Base-by-base conservation (phyloP, 2,797 vertebrate species). In the Notamacropus eugenii region DNA sequence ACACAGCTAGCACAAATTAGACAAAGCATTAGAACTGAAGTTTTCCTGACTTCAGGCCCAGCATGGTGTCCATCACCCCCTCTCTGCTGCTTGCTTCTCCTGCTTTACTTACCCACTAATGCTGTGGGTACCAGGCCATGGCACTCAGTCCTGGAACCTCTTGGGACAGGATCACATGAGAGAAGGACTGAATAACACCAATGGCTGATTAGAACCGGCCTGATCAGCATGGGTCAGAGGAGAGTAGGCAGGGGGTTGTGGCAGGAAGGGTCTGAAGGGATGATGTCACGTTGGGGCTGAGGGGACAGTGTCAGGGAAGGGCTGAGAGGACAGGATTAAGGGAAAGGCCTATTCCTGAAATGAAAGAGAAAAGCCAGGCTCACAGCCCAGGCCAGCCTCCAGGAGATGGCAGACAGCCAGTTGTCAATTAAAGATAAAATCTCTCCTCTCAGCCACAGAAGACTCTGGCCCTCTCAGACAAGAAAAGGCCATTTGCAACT, bases 351-450 rank as follows among this genome's bases (percentile, higher is more conserved):
- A 50, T 95, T 96, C 92, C 95, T 93, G 91, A 98, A 97, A 93
- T 12, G 0, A 50, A 0, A 62, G 62, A 82, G 92, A 94, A 95
- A 91, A 87, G 54, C 90, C 5, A 8, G 55, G 56, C 95, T 55
- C 0, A 11, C 90, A 96, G 94, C 92, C 92, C n/a, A 95, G 67
- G 92, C 90, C 92, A 56, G 54, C 55, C 5, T 29, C 95, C 5
- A 91, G 93, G 90, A 3, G 0, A 74, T 98, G 98, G 98, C 98
- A 0, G 0, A 62, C 92, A 91, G 97, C 98, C 98, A 98, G 97
- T 59, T 97, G 97, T 97, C 98, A 97, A 97, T 98, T 97, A 97
- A 97, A 97, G 98, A 55, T 55, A 95, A 97, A 98, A 93, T 91
- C 93, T 97, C 94, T 95, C 93, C 96, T 97, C 96, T 0, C 0